A percentile compares a stretch with the other conserved stretches of the same genome.
phyloP scores from a whole-genome alignment of 2,888 invertebrate species.

The Laothoe populi region DNA sequence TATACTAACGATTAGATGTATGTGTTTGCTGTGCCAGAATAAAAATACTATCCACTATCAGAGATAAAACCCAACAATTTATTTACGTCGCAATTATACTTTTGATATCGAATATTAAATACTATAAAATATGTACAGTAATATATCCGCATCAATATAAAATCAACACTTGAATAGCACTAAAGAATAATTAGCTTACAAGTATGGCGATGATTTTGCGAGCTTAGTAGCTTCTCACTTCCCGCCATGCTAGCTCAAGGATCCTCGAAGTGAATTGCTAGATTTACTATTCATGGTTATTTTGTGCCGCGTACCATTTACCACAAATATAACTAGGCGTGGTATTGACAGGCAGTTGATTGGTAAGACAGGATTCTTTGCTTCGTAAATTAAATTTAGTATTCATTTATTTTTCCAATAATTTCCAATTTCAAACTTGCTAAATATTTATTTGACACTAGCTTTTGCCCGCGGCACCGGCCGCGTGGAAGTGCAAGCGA shows the following conservation, averaged over 20 bases:
- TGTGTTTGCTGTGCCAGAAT: no score
- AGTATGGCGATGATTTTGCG: slow-evolving; percentile 38
- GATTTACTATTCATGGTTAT: slow-evolving; percentile 45
- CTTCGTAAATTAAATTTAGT: no score
- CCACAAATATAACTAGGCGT: slow-evolving; percentile 40
- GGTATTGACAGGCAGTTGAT: slow-evolving; percentile 30
- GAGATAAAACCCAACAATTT: no score
- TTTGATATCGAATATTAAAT: no score
- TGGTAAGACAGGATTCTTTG: no score
- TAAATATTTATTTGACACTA: no score
- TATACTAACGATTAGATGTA: no score
- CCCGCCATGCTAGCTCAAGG: slow-evolving; percentile 43
- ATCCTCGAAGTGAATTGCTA: slow-evolving; percentile 49
- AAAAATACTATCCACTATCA: no score
- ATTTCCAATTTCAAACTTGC: no score
- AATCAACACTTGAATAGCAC: background rate
- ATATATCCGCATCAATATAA: background rate
- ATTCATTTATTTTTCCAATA: no score
- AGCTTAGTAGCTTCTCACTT: slow-evolving; percentile 45
- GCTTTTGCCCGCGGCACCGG: no score
- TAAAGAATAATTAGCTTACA: slow-evolving; percentile 18
- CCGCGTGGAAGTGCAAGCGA: slow-evolving; percentile 1
- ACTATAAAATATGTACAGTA: background rate
- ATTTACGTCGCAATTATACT: background rate
- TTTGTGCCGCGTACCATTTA: slow-evolving; percentile 48